Percentiles rank a stretch among this genome's conserved stretches.
phyloP scores from a whole-genome alignment of 1,140 invertebrate species.

The Batillaria attramentaria region DNA sequence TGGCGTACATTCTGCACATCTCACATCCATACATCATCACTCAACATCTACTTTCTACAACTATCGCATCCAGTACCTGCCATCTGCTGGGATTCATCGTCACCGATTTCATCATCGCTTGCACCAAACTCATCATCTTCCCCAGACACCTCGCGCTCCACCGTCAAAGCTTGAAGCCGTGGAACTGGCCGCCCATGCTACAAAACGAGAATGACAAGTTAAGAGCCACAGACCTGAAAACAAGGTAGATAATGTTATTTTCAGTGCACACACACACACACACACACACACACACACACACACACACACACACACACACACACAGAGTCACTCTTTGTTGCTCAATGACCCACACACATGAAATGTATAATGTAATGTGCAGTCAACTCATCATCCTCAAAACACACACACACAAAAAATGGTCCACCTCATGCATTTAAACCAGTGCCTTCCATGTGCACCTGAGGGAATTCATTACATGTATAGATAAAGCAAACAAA shows the following conservation, averaged over 20 bases:
- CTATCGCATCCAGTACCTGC: too few species aligned
- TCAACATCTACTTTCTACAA: too few species aligned
- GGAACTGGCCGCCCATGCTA: slow-evolving; percentile 45
- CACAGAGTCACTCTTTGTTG: not conserved
- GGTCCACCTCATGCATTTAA: too few species aligned
- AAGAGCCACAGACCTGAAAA: not conserved
- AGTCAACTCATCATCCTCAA: too few species aligned
- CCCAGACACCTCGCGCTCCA: slow-evolving; percentile 63
- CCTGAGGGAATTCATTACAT: too few species aligned
- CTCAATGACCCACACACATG: slow-evolving; percentile 3
- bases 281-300: not conserved
- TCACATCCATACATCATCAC: too few species aligned
- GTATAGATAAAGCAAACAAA: too few species aligned
- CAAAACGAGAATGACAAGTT: too few species aligned
- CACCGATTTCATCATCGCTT: slow-evolving; percentile 68
- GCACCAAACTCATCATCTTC: slow-evolving; percentile 63
- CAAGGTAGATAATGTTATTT: not conserved
- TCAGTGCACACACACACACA: not conserved
- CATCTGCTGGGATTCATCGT: slow-evolving; percentile 61
- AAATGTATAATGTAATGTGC: too few species aligned
- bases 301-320: slow-evolving; percentile 9
- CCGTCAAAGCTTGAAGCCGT: slow-evolving; percentile 59
- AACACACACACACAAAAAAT: slow-evolving; percentile 1
- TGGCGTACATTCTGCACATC: too few species aligned
- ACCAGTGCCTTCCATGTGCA: too few species aligned